Base-by-base conservation (phyloP, 2,888 invertebrate genomes). In the Drosophila recens region DNA sequence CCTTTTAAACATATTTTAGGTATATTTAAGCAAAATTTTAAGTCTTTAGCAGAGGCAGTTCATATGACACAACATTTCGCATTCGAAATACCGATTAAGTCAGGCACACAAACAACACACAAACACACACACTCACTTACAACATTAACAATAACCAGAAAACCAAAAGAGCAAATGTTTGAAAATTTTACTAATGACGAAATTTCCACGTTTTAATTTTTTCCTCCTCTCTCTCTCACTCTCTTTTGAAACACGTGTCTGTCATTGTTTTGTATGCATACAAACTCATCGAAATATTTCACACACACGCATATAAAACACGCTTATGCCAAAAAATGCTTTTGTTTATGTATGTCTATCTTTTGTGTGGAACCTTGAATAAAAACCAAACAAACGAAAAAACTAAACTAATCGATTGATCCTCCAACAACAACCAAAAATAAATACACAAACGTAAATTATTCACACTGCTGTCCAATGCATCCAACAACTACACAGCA, bases 401-500 rank as follows among this genome's bases (percentile, higher is more conserved):
- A 59, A 69, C 72, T 63, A 69, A 75, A 67, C 61, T 72, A 67
- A 65, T 73, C 73, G 64, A 79, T 71, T 79, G 67, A 79, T 78
- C 63, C 54, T 64, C 42, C 48, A 72, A 57, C 59, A 59, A 53
- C 43, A 69, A 59, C 48, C 67, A 46, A 30, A 5, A 30, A 30
- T 30, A 30, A 54, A 64, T 61, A 63, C 56, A 51, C 57, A 38
- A 36, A 58, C 62, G 69, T 30, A 45, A 51, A 49, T 36, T 42
- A 8, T 15, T 17, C 46, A 77, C 72, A 54, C 63, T 77, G 78
- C 85, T 85, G 80, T 67, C 85, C 80, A 70, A 76, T 78, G 80
- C 80, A 64, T 57, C 58, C 67, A 72, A 87, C 70, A 71, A 77
- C 84, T 66, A 83, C 80, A 87, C 95, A 97, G 97, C 97, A 98